These are phyloP conservation scores for Mesoligia furuncula DNA, from an alignment of 2,888 invertebrate species.

Conservation along the genomic window DNA sequence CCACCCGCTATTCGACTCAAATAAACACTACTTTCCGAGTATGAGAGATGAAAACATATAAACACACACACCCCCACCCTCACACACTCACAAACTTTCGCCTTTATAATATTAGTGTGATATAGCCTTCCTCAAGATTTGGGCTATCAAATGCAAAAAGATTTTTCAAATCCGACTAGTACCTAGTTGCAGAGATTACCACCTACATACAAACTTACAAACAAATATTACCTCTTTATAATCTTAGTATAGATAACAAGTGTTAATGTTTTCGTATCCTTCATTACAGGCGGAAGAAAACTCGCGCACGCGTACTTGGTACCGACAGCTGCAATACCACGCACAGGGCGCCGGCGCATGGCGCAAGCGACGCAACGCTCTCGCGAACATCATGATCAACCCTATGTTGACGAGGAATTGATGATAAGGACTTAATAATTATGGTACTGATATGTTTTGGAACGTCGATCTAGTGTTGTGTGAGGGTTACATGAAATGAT, in stretches of 20 bases:
- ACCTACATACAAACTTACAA: neutral
- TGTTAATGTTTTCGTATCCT: neutral
- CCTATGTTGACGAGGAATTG: slow-evolving; percentile 92
- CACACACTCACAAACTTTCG: too few species aligned
- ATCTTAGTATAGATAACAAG: neutral
- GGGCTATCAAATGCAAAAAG: neutral
- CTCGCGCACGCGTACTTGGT: slow-evolving; percentile 96
- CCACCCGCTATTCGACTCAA: too few species aligned
- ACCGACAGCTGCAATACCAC: slow-evolving; percentile 96
- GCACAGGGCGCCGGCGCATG: slow-evolving; percentile 98
- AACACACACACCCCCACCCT: too few species aligned
- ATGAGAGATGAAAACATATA: too few species aligned
- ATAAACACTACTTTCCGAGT: too few species aligned
- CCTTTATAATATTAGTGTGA: too few species aligned
- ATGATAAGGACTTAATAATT: slow-evolving; percentile 31
- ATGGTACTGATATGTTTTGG: slow-evolving; percentile 47
- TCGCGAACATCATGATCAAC: slow-evolving; percentile 99
- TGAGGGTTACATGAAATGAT: slow-evolving; percentile 42
- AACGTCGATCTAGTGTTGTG: slow-evolving; percentile 15
- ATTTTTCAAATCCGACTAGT: neutral
- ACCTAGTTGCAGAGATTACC: neutral
- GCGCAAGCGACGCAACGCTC: slow-evolving; percentile 97
- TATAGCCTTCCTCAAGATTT: neutral
- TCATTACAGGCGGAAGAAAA: slow-evolving; percentile 96
- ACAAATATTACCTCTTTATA: neutral